These are phyloP conservation scores for Bucorvus abyssinicus DNA, from an alignment of 2,797 vertebrate species.

Conservation along the genomic window DNA sequence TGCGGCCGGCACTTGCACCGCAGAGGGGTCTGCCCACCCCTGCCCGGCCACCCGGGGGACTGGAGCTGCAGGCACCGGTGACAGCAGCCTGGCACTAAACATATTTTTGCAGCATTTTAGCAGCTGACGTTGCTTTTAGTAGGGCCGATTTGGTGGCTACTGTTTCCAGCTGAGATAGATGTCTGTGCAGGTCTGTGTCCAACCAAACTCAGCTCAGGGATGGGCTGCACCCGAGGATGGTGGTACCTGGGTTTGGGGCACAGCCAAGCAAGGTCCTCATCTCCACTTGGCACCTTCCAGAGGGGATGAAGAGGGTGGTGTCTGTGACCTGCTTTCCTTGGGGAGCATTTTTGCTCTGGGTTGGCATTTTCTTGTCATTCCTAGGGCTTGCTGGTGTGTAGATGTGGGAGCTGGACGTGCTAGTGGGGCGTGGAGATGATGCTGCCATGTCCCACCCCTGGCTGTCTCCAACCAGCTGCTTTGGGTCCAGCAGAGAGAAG, in stretches of 20 bases:
- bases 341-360: background rate
- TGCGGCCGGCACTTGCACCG: rapidly evolving
- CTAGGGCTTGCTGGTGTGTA: background rate
- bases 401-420: rapidly evolving
- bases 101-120: background rate
- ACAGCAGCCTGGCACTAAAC: background rate
- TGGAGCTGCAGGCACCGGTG: background rate
- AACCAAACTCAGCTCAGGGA: background rate
- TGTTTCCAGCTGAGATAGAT: background rate
- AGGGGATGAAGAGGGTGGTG: background rate
- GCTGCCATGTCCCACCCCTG: rapidly evolving
- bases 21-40: background rate
- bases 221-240: rapidly evolving
- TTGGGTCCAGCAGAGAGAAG: background rate
- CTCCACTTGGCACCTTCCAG: background rate
- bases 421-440: background rate
- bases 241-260: background rate
- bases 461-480: background rate
- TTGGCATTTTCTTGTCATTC: background rate
- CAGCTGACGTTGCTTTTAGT: background rate
- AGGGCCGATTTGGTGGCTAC: background rate
- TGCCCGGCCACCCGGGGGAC: background rate
- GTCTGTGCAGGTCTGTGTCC: background rate
- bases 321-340: background rate
- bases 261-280: background rate